A percentile compares a stretch with the other conserved stretches of the same genome.
These are phyloP conservation scores for Eurypyga helias DNA, from an alignment of 2,113 vertebrate species.

Conservation along the genomic window DNA sequence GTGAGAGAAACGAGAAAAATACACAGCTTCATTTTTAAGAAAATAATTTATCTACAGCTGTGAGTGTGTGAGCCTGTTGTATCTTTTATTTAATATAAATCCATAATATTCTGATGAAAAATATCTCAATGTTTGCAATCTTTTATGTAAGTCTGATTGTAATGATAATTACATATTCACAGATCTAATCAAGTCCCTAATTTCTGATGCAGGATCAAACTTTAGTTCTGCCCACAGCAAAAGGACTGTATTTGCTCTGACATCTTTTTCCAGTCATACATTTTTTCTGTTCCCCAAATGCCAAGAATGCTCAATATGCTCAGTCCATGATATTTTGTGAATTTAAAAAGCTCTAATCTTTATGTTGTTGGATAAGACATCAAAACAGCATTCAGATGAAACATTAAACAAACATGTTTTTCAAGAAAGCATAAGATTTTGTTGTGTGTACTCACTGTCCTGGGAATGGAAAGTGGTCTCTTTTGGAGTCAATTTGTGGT, in stretches of 20 bases:
- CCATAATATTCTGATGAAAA: neutral
- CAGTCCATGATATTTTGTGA: neutral
- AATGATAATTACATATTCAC: neutral
- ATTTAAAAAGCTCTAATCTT: slow-evolving; percentile 21
- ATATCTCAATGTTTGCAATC: neutral
- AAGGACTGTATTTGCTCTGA: neutral
- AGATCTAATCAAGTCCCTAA: neutral
- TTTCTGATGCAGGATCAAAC: neutral
- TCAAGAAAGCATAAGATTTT: neutral
- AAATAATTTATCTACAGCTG: neutral
- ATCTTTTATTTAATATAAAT: neutral
- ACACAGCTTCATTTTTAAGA: neutral
- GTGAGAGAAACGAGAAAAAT: neutral
- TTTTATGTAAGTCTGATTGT: neutral
- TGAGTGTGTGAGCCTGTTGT: neutral
- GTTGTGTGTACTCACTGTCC: neutral
- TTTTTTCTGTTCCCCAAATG: neutral
- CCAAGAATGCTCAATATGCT: neutral
- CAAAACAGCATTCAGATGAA: slow-evolving; percentile 17
- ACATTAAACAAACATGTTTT: neutral
- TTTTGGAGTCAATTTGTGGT: slow-evolving; percentile 25
- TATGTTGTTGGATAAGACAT: slow-evolving; percentile 9
- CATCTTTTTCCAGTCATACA: neutral
- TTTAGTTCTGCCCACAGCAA: neutral
- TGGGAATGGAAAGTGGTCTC: neutral